Percentiles rank a stretch among this genome's conserved stretches.
phyloP scores from a whole-genome alignment of 2,797 vertebrate species.

The Pachyuromys duprasi region DNA sequence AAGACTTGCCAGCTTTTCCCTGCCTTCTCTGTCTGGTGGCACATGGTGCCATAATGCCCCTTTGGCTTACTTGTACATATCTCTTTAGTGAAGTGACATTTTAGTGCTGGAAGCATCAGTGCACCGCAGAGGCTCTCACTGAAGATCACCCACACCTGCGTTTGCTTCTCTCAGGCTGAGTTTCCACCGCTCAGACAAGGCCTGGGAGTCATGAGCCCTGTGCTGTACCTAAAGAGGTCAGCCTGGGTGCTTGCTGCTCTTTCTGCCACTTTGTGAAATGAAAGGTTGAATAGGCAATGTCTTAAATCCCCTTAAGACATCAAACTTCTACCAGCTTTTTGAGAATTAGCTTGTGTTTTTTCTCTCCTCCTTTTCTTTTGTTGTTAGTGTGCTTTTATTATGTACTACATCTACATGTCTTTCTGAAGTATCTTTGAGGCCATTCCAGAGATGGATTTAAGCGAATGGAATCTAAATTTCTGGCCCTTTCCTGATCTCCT shows the following conservation, averaged over 20 bases:
- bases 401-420: background rate
- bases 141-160: too few relatives aligned
- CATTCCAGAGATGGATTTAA: background rate
- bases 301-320: background rate
- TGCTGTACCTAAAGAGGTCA: background rate
- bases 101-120: background rate
- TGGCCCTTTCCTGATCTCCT: background rate
- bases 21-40: background rate
- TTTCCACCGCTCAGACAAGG: background rate
- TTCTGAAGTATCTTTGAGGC: background rate
- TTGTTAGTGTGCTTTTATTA: background rate
- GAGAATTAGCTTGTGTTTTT: background rate
- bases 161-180: background rate
- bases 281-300: background rate
- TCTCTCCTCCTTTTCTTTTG: background rate
- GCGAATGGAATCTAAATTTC: background rate
- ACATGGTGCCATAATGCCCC: background rate
- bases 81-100: background rate
- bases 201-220: accelerated
- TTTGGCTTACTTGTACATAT: background rate
- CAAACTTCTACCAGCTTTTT: background rate
- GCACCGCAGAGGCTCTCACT: background rate
- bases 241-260: background rate
- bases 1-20: background rate
- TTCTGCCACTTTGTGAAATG: background rate